These are phyloP conservation scores for Blera fallax DNA, from an alignment of 2,888 invertebrate species.

Conservation along the genomic window DNA sequence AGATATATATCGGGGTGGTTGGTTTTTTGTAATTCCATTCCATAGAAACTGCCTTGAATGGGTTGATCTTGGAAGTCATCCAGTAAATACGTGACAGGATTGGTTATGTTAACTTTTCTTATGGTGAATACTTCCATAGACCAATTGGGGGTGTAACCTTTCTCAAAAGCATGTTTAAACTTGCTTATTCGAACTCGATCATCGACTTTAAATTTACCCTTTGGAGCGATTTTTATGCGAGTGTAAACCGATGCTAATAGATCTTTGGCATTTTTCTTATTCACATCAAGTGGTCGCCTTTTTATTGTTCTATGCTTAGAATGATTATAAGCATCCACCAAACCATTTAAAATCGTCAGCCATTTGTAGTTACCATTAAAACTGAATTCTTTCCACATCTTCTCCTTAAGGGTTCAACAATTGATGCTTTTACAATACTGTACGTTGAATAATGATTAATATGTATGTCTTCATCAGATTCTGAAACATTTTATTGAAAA, in stretches of 20 bases:
- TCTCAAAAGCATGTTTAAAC: neutral
- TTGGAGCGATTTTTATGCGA: neutral
- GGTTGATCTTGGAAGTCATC: no score
- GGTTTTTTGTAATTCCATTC: no score
- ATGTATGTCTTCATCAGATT: neutral
- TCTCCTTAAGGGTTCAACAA: slow-evolving; percentile 62
- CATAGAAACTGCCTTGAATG: no score
- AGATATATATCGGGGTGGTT: no score
- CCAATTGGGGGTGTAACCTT: no score
- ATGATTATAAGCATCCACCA: neutral
- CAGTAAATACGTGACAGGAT: no score
- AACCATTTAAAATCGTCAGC: slow-evolving; percentile 3
- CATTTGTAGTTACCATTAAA: slow-evolving; percentile 69
- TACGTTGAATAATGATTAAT: neutral
- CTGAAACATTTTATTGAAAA: neutral
- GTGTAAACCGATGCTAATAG: neutral
- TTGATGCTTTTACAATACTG: neutral
- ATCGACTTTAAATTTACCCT: neutral
- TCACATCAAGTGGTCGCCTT: neutral
- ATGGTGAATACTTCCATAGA: no score
- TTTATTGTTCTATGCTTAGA: neutral
- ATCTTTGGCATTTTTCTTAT: neutral
- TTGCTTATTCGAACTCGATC: neutral
- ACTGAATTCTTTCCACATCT: slow-evolving; percentile 73
- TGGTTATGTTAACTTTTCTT: no score